Base-by-base conservation (phyloP, 2,113 vertebrate genomes). In the Thunnus maccoyii region DNA sequence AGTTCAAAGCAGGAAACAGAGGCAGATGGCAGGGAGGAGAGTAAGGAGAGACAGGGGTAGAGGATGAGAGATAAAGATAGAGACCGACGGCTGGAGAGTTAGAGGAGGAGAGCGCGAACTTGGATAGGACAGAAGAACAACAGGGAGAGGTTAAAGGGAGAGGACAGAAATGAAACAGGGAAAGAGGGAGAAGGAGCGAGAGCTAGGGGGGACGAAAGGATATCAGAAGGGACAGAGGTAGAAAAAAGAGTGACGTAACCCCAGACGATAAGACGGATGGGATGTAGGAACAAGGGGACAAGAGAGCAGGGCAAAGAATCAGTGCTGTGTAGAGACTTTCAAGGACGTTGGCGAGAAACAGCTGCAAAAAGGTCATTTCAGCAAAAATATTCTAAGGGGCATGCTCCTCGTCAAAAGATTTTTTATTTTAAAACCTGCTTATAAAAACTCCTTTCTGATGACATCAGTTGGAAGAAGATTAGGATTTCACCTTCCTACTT, bases 191-290 rank as follows among this genome's bases (percentile, higher is more conserved):
- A 61, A 3, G 65, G 41, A 50, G 58, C 60, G 48, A 20, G 44
- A 46, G 67, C 22, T 3, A 5, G 46, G 17, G 17, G 46, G 52
- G 83, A 74, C 64, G 56, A 84, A 79, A 71, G 30, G 73, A 71
- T 79, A 77, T 80, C 46, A n/a, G 69, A 72, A 73, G 52, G 76
- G 69, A 83, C 55, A 73, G 73, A 76, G 51, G 46, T n/a, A 66
- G 66, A 71, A 71, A 80, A 30, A 16, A 71, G 79, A 70, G 44
- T 66, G 86, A 86, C 83, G 79, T 30, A 83, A 83, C 70, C 46
- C 0, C 8, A 32, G 52, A 44, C 12, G 65, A 82, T 65, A 73
- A 76, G 60, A 66, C 50, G 65, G 15, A 82, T 54, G 64, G 20
- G 66, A 66, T 52, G 36, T 55, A 61, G 61, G 20, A 22, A 41